Percentiles rank a stretch among this genome's conserved stretches.
These are phyloP conservation scores for Pristionchus arcanus DNA, from an alignment of 2,888 invertebrate species.

Conservation along the genomic window DNA sequence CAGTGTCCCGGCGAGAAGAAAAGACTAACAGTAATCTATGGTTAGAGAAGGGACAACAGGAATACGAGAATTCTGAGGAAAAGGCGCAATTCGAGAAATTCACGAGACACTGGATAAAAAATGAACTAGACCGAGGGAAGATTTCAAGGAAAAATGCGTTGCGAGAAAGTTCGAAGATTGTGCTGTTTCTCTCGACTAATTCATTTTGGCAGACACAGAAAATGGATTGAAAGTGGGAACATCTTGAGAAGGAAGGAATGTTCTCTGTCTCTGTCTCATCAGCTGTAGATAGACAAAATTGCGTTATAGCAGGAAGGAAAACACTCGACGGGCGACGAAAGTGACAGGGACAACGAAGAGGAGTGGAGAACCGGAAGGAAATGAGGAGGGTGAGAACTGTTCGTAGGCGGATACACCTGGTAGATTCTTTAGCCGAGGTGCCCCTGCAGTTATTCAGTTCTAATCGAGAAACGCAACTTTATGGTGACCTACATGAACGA, in stretches of 20 bases:
- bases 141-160: neutral
- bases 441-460: no score
- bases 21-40: neutral
- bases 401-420: no score
- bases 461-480: no score
- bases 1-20: neutral
- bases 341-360: neutral
- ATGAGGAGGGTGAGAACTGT: neutral
- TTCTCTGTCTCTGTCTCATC: slow-evolving; percentile 9
- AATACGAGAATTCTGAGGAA: neutral
- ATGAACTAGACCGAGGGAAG: neutral
- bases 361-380: neutral
- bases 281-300: neutral
- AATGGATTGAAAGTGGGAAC: neutral
- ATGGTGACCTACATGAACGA: no score
- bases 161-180: neutral
- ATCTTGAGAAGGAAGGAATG: neutral
- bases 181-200: neutral
- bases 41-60: neutral
- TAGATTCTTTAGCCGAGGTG: no score
- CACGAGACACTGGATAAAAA: neutral
- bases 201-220: neutral
- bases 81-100: neutral
- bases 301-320: neutral
- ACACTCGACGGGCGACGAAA: neutral